These are phyloP conservation scores for Piscicola geometra DNA, from an alignment of 2,888 invertebrate species.

Conservation along the genomic window DNA sequence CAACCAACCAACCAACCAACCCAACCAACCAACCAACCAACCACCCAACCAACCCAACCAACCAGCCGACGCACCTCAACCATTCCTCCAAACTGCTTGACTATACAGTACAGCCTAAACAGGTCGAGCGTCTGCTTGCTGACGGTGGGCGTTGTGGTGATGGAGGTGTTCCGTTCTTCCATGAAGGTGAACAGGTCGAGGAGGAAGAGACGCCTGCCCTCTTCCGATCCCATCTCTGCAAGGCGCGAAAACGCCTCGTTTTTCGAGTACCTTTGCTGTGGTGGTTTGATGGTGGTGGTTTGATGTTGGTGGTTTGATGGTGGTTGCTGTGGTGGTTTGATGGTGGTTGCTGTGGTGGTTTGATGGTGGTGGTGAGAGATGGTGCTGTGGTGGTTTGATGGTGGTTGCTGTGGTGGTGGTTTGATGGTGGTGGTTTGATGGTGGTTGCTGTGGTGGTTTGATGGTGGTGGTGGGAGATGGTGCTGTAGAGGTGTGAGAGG, in stretches of 20 bases:
- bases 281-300: no score
- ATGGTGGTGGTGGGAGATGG: no score
- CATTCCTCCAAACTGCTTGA: conserved; percentile 96
- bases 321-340: no score
- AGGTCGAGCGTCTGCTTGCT: conserved; percentile 94
- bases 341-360: no score
- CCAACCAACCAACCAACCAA: background rate
- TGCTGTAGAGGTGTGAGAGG: no score
- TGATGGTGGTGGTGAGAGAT: no score
- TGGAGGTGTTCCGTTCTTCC: conserved; percentile 74
- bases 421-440: background rate
- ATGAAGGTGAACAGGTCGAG: conserved; percentile 89
- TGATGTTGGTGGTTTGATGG: no score
- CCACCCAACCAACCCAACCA: conserved; percentile 63
- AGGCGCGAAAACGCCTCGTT: conserved; percentile 62
- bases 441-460: no score
- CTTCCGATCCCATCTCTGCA: conserved; percentile 86
- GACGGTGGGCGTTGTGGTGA: conserved; percentile 76
- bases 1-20: background rate
- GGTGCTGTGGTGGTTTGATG: no score
- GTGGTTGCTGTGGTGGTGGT: no score
- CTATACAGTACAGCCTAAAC: conserved; percentile 89
- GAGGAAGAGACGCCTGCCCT: conserved; percentile 87
- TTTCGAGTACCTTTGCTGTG: conserved; percentile 25
- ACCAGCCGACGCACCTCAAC: conserved; percentile 99